Percentiles rank a stretch among this genome's conserved stretches.
phyloP scores from a whole-genome alignment of 2,888 invertebrate species.

The Acrobeloides nanus region DNA sequence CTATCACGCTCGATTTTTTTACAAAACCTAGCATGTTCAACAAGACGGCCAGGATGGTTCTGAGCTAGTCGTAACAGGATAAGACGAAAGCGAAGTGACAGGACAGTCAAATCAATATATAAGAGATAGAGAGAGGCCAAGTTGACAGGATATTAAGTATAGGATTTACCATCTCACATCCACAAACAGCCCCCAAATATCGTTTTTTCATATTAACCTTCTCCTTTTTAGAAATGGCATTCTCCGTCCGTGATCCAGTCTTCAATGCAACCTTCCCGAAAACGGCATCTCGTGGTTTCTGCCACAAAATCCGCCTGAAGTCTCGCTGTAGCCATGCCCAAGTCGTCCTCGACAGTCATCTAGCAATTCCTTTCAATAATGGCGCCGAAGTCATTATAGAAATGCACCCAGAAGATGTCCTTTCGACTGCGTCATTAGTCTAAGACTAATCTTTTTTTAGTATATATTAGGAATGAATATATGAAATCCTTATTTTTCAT shows the following conservation, averaged over 20 bases:
- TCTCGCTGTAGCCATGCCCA: conserved; percentile 85
- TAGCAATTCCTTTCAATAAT: conserved; percentile 85
- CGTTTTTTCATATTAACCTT: conserved; percentile 3
- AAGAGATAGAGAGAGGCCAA: too few species aligned
- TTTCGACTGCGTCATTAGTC: conserved; percentile 64
- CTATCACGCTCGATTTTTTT: too few species aligned
- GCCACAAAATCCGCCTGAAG: conserved; percentile 64
- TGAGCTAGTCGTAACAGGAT: too few species aligned
- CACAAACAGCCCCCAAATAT: not conserved
- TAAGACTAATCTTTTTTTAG: too few species aligned
- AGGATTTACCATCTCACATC: too few species aligned
- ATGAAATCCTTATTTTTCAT: too few species aligned
- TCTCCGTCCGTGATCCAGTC: conserved; percentile 85
- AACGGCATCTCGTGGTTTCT: conserved; percentile 57
- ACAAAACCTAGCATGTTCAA: too few species aligned
- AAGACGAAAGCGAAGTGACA: too few species aligned
- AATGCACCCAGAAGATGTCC: conserved; percentile 75
- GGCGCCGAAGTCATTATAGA: conserved; percentile 79
- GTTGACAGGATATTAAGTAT: too few species aligned
- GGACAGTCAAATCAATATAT: too few species aligned
- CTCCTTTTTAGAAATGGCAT: conserved; percentile 65
- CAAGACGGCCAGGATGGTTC: too few species aligned
- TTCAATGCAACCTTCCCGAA: conserved; percentile 76
- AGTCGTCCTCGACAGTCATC: conserved; percentile 87
- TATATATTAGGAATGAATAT: too few species aligned